These are phyloP conservation scores for Grallaria varia DNA, from an alignment of 2,113 vertebrate species.

Conservation along the genomic window DNA sequence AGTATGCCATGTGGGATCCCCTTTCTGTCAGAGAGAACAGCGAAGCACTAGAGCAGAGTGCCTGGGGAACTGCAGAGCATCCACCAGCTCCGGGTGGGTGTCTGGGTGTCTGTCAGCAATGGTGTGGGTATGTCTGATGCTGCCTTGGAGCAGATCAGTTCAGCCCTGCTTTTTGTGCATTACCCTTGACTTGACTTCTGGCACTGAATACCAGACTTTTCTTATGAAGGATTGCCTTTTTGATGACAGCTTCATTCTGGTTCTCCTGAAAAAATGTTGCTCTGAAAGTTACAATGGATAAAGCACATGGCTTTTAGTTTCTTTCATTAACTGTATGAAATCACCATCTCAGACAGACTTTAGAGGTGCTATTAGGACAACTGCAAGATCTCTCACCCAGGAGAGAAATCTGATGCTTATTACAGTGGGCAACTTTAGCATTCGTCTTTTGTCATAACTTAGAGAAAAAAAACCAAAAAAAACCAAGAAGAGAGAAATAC, in stretches of 20 bases:
- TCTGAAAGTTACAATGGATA: background rate
- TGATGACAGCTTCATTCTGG: background rate
- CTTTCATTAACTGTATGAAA: background rate
- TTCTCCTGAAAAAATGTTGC: background rate
- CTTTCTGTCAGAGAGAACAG: fast-evolving
- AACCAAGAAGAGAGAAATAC: background rate
- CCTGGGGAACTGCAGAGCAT: background rate
- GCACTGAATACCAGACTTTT: background rate
- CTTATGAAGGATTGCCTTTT: background rate
- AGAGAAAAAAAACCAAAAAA: background rate
- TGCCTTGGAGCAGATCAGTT: background rate
- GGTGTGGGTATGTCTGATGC: background rate
- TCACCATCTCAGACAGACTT: background rate
- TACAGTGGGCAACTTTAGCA: background rate
- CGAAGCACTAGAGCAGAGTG: background rate
- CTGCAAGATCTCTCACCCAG: background rate
- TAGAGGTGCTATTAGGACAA: background rate
- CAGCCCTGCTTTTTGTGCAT: background rate
- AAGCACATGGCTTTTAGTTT: background rate
- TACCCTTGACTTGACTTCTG: background rate
- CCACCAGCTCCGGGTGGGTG: background rate
- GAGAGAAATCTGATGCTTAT: background rate
- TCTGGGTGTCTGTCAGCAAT: background rate
- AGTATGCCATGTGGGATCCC: background rate
- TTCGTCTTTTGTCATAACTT: background rate